Evolutionary conservation across 2,888 invertebrate species (phyloP).

Genomic region (Lampropteryx suffumata): DNA sequence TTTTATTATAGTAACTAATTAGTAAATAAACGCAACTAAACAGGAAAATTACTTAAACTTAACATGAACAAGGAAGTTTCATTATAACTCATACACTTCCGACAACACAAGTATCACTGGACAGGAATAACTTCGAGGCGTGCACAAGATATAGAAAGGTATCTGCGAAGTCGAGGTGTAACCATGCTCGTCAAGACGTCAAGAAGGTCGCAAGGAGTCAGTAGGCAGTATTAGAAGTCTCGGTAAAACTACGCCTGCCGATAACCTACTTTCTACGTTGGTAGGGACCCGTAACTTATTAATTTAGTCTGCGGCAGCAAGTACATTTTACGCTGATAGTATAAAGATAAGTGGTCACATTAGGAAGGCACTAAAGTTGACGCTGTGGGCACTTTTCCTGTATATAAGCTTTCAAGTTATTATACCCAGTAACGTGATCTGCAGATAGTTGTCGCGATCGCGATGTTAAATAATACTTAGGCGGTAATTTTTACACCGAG

Average conservation of each 20-base stretch:
- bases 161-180: neutral
- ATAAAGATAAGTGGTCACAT: slow-evolving; percentile 56
- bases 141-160: slow-evolving; percentile 11
- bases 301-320: slow-evolving; percentile 17
- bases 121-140: slow-evolving; percentile 10
- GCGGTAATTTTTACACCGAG: too few species aligned
- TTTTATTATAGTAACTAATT: neutral
- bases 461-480: slow-evolving; percentile 4
- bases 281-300: slow-evolving; percentile 22
- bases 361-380: slow-evolving; percentile 53
- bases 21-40: slow-evolving; percentile 4
- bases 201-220: too few species aligned
- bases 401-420: slow-evolving; percentile 37
- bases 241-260: neutral
- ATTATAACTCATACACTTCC: slow-evolving; percentile 29
- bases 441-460: slow-evolving; percentile 21
- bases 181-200: too few species aligned
- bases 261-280: slow-evolving; percentile 1
- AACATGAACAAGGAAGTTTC: slow-evolving; percentile 20
- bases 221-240: neutral
- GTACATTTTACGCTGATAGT: slow-evolving; percentile 50
- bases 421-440: slow-evolving; percentile 23
- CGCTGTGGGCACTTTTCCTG: slow-evolving; percentile 50
- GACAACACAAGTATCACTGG: slow-evolving; percentile 35
- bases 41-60: slow-evolving; percentile 18